Evolutionary conservation across 2,888 invertebrate genomes (phyloP).

Genomic region (Timema podura): DNA sequence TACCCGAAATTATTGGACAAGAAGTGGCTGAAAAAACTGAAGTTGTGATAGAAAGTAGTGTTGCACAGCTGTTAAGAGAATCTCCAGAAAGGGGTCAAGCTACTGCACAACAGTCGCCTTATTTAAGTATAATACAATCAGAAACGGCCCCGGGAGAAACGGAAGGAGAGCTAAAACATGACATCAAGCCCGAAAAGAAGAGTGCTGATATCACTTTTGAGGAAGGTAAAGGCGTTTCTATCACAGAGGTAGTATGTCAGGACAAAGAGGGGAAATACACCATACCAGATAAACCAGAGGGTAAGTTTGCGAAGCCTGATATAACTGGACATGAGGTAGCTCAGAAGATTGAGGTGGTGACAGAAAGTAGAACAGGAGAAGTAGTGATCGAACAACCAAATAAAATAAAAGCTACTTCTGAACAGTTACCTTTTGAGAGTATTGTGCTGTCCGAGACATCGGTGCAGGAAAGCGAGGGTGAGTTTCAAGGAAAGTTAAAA

Average conservation of each 20-base stretch:
- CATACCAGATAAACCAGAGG: conserved; percentile 40
- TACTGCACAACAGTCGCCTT: conserved; percentile 50
- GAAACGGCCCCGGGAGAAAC: conserved; percentile 44
- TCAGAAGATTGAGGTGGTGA: conserved; percentile 43
- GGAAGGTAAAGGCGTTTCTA: conserved; percentile 42
- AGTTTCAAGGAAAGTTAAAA: conserved; percentile 42
- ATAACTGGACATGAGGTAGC: conserved; percentile 47
- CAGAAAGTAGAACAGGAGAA: conserved; percentile 42
- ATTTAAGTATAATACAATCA: conserved; percentile 49
- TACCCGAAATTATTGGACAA: conserved; percentile 47
- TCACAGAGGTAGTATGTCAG: conserved; percentile 49
- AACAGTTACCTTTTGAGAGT: conserved; percentile 51
- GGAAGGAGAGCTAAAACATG: conserved; percentile 44
- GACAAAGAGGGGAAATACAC: conserved; percentile 45
- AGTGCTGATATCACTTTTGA: conserved; percentile 45
- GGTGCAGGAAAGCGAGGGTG: conserved; percentile 43
- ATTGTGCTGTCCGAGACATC: conserved; percentile 50
- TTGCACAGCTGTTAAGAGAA: conserved; percentile 46
- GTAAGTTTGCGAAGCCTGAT: conserved; percentile 43
- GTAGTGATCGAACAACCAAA: conserved; percentile 42
- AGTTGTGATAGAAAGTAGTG: conserved; percentile 46
- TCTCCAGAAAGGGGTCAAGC: conserved; percentile 48
- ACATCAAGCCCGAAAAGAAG: conserved; percentile 42
- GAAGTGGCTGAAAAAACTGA: conserved; percentile 53
- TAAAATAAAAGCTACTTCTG: conserved; percentile 41